A percentile compares a stretch with the other conserved stretches of the same genome.
phyloP scores from a whole-genome alignment of 2,888 invertebrate genomes.

The Acanthoscelides obtectus region DNA sequence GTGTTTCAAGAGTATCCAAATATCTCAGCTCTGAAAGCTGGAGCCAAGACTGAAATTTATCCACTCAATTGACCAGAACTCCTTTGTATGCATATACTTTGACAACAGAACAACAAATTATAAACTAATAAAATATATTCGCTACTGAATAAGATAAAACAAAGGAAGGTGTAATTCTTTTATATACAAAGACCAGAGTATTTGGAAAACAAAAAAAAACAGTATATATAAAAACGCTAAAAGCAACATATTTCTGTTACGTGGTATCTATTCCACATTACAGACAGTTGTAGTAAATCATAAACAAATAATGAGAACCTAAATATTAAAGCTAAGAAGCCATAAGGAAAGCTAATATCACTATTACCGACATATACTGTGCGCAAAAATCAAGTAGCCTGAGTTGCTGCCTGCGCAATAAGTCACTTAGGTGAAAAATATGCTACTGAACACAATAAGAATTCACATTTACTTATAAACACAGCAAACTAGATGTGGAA shows the following conservation, averaged over 20 bases:
- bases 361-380: background rate
- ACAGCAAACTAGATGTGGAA: too few species aligned
- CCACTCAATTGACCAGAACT: background rate
- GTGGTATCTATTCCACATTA: background rate
- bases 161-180: background rate
- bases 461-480: too few species aligned
- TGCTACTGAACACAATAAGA: too few species aligned
- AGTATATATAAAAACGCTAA: background rate
- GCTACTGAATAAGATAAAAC: background rate
- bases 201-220: background rate
- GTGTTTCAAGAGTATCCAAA: too few species aligned
- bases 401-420: background rate
- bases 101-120: background rate
- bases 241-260: background rate
- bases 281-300: background rate
- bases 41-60: too few species aligned
- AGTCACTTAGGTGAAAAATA: too few species aligned
- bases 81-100: background rate
- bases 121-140: background rate
- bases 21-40: too few species aligned
- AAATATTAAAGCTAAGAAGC: background rate
- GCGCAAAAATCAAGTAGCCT: background rate
- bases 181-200: background rate
- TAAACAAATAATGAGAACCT: background rate
- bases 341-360: background rate